A percentile compares a stretch with the other conserved stretches of the same genome.
phyloP scores from a whole-genome alignment of 2,797 vertebrate species.

The Sebastolobus alascanus region DNA sequence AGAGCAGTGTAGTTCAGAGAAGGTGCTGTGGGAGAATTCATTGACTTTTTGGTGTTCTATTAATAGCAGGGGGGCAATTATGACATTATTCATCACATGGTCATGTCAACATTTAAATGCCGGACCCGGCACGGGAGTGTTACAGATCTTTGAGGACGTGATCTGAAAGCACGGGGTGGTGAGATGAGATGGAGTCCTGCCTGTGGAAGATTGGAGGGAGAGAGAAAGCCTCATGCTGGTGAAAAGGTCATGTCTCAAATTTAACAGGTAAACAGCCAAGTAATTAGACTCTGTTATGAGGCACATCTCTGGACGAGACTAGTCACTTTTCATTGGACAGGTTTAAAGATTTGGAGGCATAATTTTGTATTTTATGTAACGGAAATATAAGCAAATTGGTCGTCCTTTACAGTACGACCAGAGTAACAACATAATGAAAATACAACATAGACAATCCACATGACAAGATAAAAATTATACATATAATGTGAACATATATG shows the following conservation, averaged over 20 bases:
- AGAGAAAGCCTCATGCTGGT: constrained; percentile 17
- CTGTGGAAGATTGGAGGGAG: constrained; percentile 14
- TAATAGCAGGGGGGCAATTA: constrained; percentile 64
- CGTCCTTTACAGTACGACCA: no score
- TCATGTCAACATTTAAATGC: constrained; percentile 38
- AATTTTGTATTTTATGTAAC: background rate
- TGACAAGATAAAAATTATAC: no score
- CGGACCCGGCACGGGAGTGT: constrained; percentile 10
- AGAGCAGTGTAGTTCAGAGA: background rate
- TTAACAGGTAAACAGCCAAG: constrained; percentile 55
- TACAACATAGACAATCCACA: no score
- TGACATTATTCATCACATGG: constrained; percentile 41
- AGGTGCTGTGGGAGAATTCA: constrained; percentile 57
- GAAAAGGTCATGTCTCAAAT: constrained; percentile 68
- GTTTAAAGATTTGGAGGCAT: background rate
- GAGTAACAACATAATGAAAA: no score
- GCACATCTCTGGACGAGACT: constrained; percentile 1
- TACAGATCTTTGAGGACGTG: constrained; percentile 38
- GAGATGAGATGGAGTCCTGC: constrained; percentile 34
- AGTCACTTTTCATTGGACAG: constrained; percentile 27
- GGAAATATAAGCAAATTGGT: background rate
- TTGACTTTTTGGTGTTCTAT: constrained; percentile 70
- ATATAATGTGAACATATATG: no score
- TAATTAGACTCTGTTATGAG: constrained; percentile 45
- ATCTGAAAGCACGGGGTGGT: constrained; percentile 25